Conservation (phyloP, 2,797 vertebrate genomes). For the Valencia hispanica region DNA sequence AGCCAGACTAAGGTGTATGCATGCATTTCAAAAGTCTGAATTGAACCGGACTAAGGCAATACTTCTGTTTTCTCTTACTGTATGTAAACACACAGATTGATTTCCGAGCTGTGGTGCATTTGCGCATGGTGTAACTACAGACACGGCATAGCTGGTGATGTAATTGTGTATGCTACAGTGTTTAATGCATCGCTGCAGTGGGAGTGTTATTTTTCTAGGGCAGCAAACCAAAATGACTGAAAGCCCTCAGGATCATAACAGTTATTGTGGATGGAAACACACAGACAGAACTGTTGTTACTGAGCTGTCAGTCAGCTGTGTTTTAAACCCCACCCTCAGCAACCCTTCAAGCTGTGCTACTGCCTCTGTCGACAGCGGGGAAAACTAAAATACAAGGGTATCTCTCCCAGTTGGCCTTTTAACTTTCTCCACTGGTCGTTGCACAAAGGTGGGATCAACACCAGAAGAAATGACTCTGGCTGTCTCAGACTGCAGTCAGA, state of each 20-base stretch:
- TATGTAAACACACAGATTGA: too few relatives aligned
- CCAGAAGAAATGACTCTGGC: conserved; percentile 13
- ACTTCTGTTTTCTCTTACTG: too few relatives aligned
- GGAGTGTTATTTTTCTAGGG: background rate
- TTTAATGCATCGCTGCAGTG: background rate
- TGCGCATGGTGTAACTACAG: too few relatives aligned
- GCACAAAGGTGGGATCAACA: background rate
- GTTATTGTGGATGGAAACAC: background rate
- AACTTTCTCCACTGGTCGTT: background rate
- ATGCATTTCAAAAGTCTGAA: too few relatives aligned
- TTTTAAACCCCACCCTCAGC: background rate
- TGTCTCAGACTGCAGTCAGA: conserved; percentile 22
- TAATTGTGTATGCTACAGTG: background rate
- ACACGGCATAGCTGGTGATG: background rate
- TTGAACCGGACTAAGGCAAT: too few relatives aligned
- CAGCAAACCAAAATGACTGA: background rate
- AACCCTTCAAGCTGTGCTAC: background rate
- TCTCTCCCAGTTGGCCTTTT: background rate
- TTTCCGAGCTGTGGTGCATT: too few relatives aligned
- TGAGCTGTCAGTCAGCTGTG: background rate
- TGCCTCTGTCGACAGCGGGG: background rate
- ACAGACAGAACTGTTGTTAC: background rate
- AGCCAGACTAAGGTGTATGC: too few relatives aligned
- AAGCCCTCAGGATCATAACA: background rate
- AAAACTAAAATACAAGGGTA: background rate